phyloP scores from a whole-genome alignment of 2,113 vertebrate genomes.

The Rhinolophus sinicus region DNA sequence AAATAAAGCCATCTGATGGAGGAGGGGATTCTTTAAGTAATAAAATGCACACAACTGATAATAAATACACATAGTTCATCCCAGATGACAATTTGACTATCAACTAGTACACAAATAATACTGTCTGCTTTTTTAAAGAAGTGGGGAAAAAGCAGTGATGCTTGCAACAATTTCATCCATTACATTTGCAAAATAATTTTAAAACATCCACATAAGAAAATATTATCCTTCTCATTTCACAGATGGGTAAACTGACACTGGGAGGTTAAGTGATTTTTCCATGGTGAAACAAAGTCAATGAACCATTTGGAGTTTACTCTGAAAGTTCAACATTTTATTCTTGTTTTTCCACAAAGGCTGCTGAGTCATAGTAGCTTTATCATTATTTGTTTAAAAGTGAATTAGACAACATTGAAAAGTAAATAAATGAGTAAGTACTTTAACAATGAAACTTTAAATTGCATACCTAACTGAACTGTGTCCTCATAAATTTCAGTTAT shows the following conservation, averaged over 20 bases:
- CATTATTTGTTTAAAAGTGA: conserved; percentile 12
- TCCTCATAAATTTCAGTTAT: neutral
- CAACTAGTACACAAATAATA: conserved; percentile 55
- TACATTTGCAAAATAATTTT: conserved; percentile 72
- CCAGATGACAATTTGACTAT: conserved; percentile 45
- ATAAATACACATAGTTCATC: conserved; percentile 40
- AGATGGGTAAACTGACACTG: conserved; percentile 77
- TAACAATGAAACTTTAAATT: neutral
- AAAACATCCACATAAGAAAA: conserved; percentile 73
- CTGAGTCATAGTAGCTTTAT: neutral
- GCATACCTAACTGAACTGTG: neutral
- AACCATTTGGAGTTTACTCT: conserved; percentile 64
- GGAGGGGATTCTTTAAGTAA: neutral
- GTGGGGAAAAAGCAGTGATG: conserved; percentile 29
- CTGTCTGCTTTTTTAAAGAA: conserved; percentile 46
- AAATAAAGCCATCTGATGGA: neutral
- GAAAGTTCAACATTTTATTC: conserved; percentile 58
- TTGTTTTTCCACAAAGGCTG: conserved; percentile 22
- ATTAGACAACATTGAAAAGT: neutral
- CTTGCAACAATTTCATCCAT: conserved; percentile 63
- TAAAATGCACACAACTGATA: conserved; percentile 8
- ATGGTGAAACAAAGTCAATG: conserved; percentile 68
- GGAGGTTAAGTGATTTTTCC: conserved; percentile 62
- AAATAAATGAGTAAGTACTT: neutral
- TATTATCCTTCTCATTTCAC: conserved; percentile 76